Evolutionary conservation across 2,797 vertebrate species (phyloP), one percentile per base, ranked within the genome.

Genomic region (Tragelaphus oryx): DNA sequence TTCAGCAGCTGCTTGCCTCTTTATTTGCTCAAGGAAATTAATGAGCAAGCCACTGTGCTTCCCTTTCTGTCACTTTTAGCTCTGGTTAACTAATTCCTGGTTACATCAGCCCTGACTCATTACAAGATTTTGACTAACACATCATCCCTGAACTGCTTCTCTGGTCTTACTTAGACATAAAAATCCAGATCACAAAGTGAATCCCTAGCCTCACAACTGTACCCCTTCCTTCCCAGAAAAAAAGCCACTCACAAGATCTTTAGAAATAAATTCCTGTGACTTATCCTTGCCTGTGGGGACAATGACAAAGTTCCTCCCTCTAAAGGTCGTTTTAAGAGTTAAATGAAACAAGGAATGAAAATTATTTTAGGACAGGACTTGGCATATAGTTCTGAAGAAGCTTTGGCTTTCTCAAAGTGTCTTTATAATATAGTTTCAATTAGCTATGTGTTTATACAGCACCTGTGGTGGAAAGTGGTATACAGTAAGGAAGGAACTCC

Each of bases 401-500:
- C 80, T 13, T 75, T 92, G 22, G 17, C 54, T 54, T 92, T 82
- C 88, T 81, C 3, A 24, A 65, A 17, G 4, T 54, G 6, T 83
- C 33, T 79, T 94, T 91, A 50, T 90, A 62, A 78, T 78, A 30
- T 84, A 37, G 12, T 82, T 96, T 88, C 44, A 81, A 37, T 78
- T 95, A 83, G 41, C 82, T 87, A 37, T 37, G 68, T 20, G 46
- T 78, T 93, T 92, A 30, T 55, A 52, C 54, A 33, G 30, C 22
- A 41, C 59, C 65, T 37, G 5, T 81, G 26, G 17, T 83, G 57
- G 41, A 87, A 90, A 95, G 80, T 74, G 59, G 28, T 59, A 41
- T 54, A 82, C 79, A 95, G 65, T 91, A 54, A 95, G 57, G 71
- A 62, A 93, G 62, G 71, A 89, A 44, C 41, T 93, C 84, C 62